Base-by-base conservation (phyloP, 2,888 invertebrate genomes). In the Pyrocoelia pectoralis region DNA sequence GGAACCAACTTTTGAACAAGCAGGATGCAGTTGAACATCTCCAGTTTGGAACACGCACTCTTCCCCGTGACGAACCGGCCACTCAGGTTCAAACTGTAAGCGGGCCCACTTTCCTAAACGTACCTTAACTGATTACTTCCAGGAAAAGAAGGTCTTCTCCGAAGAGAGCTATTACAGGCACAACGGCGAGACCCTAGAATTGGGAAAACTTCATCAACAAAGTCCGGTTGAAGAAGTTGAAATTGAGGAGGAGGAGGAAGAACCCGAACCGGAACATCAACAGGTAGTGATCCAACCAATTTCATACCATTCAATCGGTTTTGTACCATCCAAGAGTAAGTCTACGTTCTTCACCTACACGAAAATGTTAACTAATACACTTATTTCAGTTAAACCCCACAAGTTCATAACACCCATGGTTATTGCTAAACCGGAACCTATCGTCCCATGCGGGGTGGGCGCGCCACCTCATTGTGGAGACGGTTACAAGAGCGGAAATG, bases 111-210 rank as follows among this genome's bases (percentile, higher is more conserved):
- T n/a, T n/a, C n/a, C n/a, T n/a, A n/a, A 24, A 24, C 6, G 24
- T 6, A 24, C 24, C 24, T 24, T 24, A 24, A 24, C 29, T 6
- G 5, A 48, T 29, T 43, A 14, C 8, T 65, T 68, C 10, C 46
- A 73, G 67, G 65, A 71, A 46, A 67, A 60, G 17, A 73, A 72
- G 8, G 77, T 81, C 18, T 78, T 86, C 15, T 81, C 84, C 1
- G 86, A 86, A 71, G 77, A 84, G 66, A 81, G 82, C 60, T 77
- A 86, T 2, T 81, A 81, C 65, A 78, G 76, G n/a, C 72, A 85
- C n/a, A 84, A 85, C 46, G 84, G 80, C 19, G 81, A 83, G 43
- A 78, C 86, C 6, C 83, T 86, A 38, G 85, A 85, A 65, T 73
- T 85, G 15, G 84, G 82, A 66, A 68, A 73, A 6, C 61, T 70